Base-by-base conservation (phyloP, 2,888 invertebrate species). In the Nomada goodeniana region DNA sequence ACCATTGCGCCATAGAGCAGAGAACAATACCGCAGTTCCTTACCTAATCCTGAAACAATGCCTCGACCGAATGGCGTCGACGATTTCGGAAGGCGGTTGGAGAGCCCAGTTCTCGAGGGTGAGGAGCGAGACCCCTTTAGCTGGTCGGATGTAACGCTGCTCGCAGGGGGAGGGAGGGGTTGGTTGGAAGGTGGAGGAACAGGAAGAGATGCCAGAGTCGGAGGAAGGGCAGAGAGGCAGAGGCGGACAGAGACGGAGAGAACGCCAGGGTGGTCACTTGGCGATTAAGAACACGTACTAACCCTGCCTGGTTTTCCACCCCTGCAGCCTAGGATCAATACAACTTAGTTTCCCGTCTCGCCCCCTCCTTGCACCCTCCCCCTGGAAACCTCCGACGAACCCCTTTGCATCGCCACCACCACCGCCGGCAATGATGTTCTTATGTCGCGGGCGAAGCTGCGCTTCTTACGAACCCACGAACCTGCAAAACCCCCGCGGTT, bases 211-310 rank as follows among this genome's bases (percentile, higher is more conserved):
- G 80, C 88, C 61, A 79, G 86, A 89, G 87, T 76, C 87, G 86
- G 83, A 75, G 55, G 82, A 83, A 50, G 74, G 72, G 64, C 57
- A 59, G 76, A 63, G 74, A 67, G 76, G 74, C 68, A 72, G 78
- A 76, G 73, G 74, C 82, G 79, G 83, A 76, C 73, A 64, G 87
- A 87, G 90, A 89, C 88, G 87, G 88, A 85, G 88, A 74, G 84
- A 86, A 87, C 85, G 88, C 85, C 90, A 91, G 92, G 93, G 92
- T 92, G 93, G 93, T 93, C 93, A 93, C 93, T 94, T 93, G 93
- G 92, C 93, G 93, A 94, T 94, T 94, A 94, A 94, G 93, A 94
- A 94, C 93, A 94, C 93, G 93, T 93, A 93, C 92, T 92, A 92
- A 92, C 92, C 93, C 93, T 93, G 93, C 92, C 92, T 91, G 92